phyloP scores from a whole-genome alignment of 1,140 invertebrate species.

The Planococcus citri region DNA sequence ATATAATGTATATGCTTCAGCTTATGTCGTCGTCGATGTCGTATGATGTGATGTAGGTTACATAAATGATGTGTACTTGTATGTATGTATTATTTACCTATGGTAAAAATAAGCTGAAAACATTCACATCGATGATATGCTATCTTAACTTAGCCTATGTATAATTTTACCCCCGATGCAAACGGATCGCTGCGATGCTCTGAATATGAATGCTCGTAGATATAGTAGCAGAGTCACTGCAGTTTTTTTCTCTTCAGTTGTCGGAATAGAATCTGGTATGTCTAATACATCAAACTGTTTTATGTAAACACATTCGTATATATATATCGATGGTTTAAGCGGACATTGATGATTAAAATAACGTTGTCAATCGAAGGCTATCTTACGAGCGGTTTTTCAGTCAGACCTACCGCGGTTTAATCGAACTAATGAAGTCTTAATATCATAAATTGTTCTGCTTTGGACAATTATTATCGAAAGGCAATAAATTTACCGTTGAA shows the following conservation, averaged over 20 bases:
- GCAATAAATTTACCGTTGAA: constrained; percentile 16
- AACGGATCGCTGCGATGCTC: background rate
- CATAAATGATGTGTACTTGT: too few relatives aligned
- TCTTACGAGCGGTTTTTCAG: constrained; percentile 14
- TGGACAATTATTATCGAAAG: constrained; percentile 16
- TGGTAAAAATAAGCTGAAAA: background rate
- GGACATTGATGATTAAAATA: constrained; percentile 19
- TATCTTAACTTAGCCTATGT: too few relatives aligned
- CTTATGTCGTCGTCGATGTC: too few relatives aligned
- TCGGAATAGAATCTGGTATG: background rate
- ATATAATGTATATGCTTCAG: too few relatives aligned
- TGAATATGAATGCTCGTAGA: background rate
- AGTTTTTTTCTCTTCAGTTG: background rate
- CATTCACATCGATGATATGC: background rate
- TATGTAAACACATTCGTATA: constrained; percentile 2
- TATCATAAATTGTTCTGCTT: constrained; percentile 18
- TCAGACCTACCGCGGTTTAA: constrained; percentile 18
- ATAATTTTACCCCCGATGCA: background rate
- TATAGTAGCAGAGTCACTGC: too few relatives aligned
- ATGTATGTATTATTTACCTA: too few relatives aligned
- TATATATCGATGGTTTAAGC: background rate
- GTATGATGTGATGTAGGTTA: too few relatives aligned
- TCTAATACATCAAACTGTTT: constrained; percentile 7
- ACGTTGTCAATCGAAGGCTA: constrained; percentile 17
- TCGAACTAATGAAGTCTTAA: constrained; percentile 18